Base-by-base conservation (phyloP, 1,140 invertebrate species). In the Antheraea mylitta region DNA sequence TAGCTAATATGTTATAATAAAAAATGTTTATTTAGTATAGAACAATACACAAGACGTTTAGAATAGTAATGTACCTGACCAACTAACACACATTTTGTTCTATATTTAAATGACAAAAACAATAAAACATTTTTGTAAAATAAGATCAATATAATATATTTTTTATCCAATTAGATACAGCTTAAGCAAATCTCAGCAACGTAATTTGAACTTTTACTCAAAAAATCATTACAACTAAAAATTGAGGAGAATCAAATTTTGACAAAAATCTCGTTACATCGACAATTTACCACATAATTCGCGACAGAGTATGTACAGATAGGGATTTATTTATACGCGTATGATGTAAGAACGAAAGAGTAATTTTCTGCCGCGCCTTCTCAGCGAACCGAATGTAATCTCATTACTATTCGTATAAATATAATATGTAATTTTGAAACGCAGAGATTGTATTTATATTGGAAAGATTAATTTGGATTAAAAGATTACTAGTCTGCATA, bases 241-340 rank as follows among this genome's bases (percentile, higher is more conserved):
- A 80, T 84, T 77, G 80, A 71, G 71, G 75, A 36, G 72, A 84
- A 84, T 84, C 78, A 82, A 82, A 84, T 84, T 84, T 82, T 77
- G 71, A 64, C 72, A 82, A 81, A 78, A 84, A 84, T 79, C 72
- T 83, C 75, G 80, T 83, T 83, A 83, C 73, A 67, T 67, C 74
- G 71, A 42, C 73, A 68, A 72, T 71, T 80, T 77, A 68, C 61
- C 58, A 75, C 66, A 69, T 76, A 65, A 74, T 71, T 80, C 77
- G 70, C 53, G 45, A 75, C 66, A 69, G 75, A 65, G 73, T 70
- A 59, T 73, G 74, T 69, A 70, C 75, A 77, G 65, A 71, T 70
- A 68, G 45, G 60, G 64, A 75, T 73, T 73, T 73, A 68, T 73
- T 70, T 61, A 68, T 30, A 30, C 22, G 22, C 65, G 45, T 67